Base-by-base conservation (phyloP, 2,113 vertebrate genomes). In the Myocastor coypus region DNA sequence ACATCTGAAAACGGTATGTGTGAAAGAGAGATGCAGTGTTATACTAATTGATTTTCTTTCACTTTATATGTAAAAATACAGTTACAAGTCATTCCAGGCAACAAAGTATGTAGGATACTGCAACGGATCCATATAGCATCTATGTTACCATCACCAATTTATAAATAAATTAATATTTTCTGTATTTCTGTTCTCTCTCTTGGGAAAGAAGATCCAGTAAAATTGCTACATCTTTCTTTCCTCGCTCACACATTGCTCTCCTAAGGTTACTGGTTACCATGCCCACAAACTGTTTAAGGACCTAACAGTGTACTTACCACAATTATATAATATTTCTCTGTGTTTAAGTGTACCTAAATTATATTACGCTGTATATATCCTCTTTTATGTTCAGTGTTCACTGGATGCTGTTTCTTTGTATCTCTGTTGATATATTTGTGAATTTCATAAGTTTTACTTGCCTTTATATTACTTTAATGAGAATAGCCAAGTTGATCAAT, bases 71-170 rank as follows among this genome's bases (percentile, higher is more conserved):
- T 77, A 92, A 81, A 81, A 95, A 88, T 77, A 69, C 4, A 69
- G 24, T 63, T 93, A 83, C 66, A n/a, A 71, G 95, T 77, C 71
- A 95, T 84, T 84, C 94, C 83, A 85, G 71, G 34, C 42, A 87
- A 17, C 10, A 42, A 68, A 84, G 34, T 32, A 93, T 40, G 77
- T 7, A 55, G 82, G 85, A 84, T n/a, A 91, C 30, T 55, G 6
- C 75, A 87, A 89, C 1, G 78, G 55, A 46, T 16, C 61, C 17
- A 42, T 71, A 32, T 52, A 6, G 69, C 30, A 89, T 9, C 14
- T 92, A 20, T 34, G 78, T 77, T 73, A 83, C 42, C 14, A 57
- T 9, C 26, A 94, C 3, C 5, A 78, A 83, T 50, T 37, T 75
- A 94, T 87, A 89, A 86, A 64, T 2, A 83, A 93, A 64, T 69